These are phyloP conservation scores for Neogobius melanostomus DNA, from an alignment of 2,113 vertebrate genomes.

Conservation along the genomic window DNA sequence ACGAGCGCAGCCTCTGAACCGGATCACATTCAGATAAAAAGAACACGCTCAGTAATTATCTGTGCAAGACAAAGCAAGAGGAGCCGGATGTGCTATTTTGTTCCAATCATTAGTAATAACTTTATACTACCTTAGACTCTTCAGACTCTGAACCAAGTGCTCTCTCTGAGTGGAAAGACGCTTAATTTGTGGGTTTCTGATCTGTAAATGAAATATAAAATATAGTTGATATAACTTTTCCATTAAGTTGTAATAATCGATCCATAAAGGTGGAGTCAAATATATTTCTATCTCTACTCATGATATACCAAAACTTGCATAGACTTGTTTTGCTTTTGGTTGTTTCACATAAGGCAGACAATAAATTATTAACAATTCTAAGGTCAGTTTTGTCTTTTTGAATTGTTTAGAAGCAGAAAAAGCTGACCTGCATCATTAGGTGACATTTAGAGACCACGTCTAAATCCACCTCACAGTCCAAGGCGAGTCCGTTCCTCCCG, in stretches of 20 bases:
- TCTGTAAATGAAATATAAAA: constrained; percentile 63
- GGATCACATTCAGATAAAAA: constrained; percentile 63
- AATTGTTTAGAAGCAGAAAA: background rate
- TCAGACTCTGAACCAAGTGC: constrained; percentile 73
- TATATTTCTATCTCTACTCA: no score
- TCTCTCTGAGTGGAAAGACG: constrained; percentile 73
- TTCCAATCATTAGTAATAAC: background rate
- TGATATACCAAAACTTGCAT: no score
- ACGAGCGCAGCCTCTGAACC: constrained; percentile 41
- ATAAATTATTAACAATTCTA: background rate
- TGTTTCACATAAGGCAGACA: no score
- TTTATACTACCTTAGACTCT: constrained; percentile 76
- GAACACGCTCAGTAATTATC: constrained; percentile 49
- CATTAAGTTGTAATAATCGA: background rate
- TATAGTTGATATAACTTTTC: background rate
- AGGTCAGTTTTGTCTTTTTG: background rate
- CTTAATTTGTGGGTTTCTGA: constrained; percentile 81
- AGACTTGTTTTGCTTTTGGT: no score
- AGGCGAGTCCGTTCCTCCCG: constrained; percentile 74
- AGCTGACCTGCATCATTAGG: constrained; percentile 79
- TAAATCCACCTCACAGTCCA: constrained; percentile 81
- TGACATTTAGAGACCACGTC: constrained; percentile 80
- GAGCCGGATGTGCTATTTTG: background rate
- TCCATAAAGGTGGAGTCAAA: background rate
- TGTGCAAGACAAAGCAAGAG: background rate